These are phyloP conservation scores for Globia sparganii DNA, from an alignment of 2,888 invertebrate species.

Conservation along the genomic window DNA sequence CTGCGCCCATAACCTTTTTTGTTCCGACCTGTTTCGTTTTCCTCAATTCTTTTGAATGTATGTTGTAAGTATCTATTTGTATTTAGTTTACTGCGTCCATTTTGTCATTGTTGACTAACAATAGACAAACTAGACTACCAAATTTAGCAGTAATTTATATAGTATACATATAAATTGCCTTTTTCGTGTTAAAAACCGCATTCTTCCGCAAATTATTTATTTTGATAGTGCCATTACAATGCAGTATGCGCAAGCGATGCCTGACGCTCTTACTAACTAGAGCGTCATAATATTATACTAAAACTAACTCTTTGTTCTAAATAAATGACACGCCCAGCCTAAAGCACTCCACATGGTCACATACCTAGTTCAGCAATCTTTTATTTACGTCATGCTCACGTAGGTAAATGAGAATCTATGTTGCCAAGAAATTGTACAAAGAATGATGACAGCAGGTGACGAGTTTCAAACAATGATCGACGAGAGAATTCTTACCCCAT, in stretches of 20 bases:
- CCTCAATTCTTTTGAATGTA: conserved; percentile 6
- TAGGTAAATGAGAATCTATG: neutral
- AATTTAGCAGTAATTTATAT: neutral
- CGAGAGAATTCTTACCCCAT: conserved; percentile 51
- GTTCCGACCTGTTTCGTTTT: neutral
- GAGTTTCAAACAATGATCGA: neutral
- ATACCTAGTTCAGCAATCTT: neutral
- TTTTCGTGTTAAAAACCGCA: neutral
- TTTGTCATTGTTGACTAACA: conserved; percentile 41
- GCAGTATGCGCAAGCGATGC: conserved; percentile 13
- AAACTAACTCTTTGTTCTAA: conserved; percentile 56
- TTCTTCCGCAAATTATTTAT: conserved; percentile 9
- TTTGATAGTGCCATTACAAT: conserved; percentile 30
- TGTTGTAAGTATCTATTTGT: conserved; percentile 10
- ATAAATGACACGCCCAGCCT: conserved; percentile 30
- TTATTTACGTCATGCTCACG: conserved; percentile 16
- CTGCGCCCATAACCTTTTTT: conserved; percentile 15
- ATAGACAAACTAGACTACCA: conserved; percentile 26
- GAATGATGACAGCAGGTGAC: neutral
- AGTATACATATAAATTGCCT: too few species aligned
- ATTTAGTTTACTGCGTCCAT: conserved; percentile 38
- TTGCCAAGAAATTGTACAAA: conserved; percentile 5
- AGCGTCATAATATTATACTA: conserved; percentile 22
- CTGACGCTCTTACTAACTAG: conserved; percentile 29
- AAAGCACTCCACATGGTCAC: conserved; percentile 5